A percentile compares a stretch with the other conserved stretches of the same genome.
phyloP scores from a whole-genome alignment of 2,797 vertebrate genomes.

The Danio kyathit region DNA sequence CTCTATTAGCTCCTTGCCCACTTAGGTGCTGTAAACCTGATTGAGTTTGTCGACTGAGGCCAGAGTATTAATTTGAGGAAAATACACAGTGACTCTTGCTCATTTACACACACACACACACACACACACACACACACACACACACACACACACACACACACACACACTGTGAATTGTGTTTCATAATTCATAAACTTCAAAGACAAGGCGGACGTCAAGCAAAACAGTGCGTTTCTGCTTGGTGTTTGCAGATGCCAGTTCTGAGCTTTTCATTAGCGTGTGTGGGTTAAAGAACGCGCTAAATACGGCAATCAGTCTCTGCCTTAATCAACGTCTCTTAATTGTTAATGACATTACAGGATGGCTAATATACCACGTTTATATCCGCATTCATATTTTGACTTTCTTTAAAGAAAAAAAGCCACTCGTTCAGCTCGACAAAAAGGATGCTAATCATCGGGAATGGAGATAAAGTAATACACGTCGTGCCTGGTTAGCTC shows the following conservation, averaged over 20 bases:
- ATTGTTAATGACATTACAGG: slow-evolving; percentile 43
- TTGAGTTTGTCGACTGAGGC: slow-evolving; percentile 56
- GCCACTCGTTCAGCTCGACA: neutral
- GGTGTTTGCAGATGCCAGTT: slow-evolving; percentile 13
- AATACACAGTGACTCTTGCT: slow-evolving; percentile 15
- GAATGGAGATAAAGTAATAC: slow-evolving; percentile 22
- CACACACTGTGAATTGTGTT: slow-evolving; percentile 2
- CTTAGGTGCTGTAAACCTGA: slow-evolving; percentile 56
- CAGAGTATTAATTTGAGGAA: slow-evolving; percentile 48
- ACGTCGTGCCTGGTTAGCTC: slow-evolving; percentile 22
- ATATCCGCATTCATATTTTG: neutral
- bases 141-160: neutral
- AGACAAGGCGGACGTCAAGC: slow-evolving; percentile 22
- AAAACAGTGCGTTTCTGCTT: slow-evolving; percentile 3
- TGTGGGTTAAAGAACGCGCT: slow-evolving; percentile 25
- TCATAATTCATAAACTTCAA: slow-evolving; percentile 49
- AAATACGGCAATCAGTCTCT: slow-evolving; percentile 31
- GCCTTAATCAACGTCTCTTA: slow-evolving; percentile 20
- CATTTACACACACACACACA: slow-evolving; percentile 15
- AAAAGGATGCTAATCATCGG: slow-evolving; percentile 13
- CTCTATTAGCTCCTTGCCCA: slow-evolving; percentile 54
- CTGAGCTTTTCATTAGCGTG: slow-evolving; percentile 32
- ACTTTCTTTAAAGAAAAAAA: slow-evolving; percentile 3
- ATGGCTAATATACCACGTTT: slow-evolving; percentile 26
- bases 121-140: neutral